phyloP scores from a whole-genome alignment of 1,140 invertebrate genomes.

The Hydropsyche tenuis region DNA sequence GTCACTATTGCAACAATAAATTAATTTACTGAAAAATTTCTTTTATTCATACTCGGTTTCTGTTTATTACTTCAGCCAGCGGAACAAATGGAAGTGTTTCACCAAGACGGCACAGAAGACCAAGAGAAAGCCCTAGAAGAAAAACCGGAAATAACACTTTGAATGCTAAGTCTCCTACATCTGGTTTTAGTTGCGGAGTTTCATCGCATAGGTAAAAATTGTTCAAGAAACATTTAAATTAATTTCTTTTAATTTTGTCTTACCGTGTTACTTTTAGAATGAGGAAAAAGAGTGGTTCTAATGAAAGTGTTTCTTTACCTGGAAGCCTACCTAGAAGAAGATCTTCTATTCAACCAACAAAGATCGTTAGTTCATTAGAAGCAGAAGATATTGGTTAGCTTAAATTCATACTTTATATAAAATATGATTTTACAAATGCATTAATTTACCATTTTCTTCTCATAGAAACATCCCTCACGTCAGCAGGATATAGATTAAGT shows the following conservation, averaged over 20 bases:
- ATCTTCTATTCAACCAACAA: conserved; percentile 64
- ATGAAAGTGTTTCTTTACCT: conserved; percentile 67
- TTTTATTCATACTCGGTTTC: not conserved
- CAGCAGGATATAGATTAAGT: conserved; percentile 48
- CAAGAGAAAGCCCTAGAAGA: conserved; percentile 70
- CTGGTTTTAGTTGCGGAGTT: conserved; percentile 48
- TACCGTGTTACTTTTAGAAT: conserved; percentile 51
- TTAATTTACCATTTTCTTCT: not conserved
- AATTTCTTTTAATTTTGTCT: not conserved
- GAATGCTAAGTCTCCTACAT: conserved; percentile 60
- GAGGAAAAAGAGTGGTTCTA: conserved; percentile 61
- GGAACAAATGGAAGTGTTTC: conserved; percentile 58
- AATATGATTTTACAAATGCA: not conserved
- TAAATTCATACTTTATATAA: not conserved
- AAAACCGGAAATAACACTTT: conserved; percentile 64
- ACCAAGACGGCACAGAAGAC: conserved; percentile 67
- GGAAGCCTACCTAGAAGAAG: conserved; percentile 71
- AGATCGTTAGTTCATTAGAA: conserved; percentile 60
- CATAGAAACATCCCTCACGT: conserved; percentile 49
- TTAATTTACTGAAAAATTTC: not conserved
- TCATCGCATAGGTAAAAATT: conserved; percentile 43
- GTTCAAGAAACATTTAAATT: not conserved
- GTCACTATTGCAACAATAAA: conserved; percentile 48
- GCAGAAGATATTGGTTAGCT: conserved; percentile 62
- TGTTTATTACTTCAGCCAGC: conserved; percentile 31